Conservation (phyloP, 2,888 invertebrate species). For the Drosophila multiciliata region DNA sequence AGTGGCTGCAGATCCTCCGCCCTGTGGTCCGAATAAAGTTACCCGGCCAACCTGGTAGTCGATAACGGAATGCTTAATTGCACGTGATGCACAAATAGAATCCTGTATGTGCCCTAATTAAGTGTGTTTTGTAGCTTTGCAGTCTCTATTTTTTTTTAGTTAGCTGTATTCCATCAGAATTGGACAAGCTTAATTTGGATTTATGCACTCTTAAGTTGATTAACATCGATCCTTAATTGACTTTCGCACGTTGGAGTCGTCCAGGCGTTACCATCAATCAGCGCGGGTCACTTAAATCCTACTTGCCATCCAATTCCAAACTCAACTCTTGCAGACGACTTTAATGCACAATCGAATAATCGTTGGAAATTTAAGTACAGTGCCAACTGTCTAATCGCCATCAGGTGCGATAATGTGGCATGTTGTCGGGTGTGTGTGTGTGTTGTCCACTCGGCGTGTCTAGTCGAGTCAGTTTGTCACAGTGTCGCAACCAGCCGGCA, state of each 20-base stretch:
- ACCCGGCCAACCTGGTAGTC: neutral
- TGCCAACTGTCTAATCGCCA: constrained; percentile 53
- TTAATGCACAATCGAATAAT: constrained; percentile 12
- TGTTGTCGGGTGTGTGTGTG: constrained; percentile 12
- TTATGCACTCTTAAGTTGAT: neutral
- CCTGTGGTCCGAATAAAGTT: constrained; percentile 10
- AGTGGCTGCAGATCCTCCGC: neutral
- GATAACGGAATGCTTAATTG: constrained; percentile 1
- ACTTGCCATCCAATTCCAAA: constrained; percentile 55
- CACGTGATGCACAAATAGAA: neutral
- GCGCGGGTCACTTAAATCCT: constrained; percentile 33
- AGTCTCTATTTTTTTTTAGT: neutral
- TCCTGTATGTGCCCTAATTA: neutral
- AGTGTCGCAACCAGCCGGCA: constrained; percentile 26
- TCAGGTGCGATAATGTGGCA: constrained; percentile 71
- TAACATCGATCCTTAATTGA: neutral
- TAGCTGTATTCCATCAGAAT: neutral
- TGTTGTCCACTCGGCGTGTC: constrained; percentile 18
- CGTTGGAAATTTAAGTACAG: constrained; percentile 50
- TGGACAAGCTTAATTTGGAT: neutral
- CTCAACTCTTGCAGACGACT: neutral
- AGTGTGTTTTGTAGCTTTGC: neutral
- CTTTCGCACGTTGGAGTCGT: neutral
- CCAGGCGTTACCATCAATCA: constrained; percentile 51
- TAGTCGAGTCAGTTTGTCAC: constrained; percentile 65